Conservation (phyloP, 2,113 vertebrate species). For the Catharus minimus region DNA sequence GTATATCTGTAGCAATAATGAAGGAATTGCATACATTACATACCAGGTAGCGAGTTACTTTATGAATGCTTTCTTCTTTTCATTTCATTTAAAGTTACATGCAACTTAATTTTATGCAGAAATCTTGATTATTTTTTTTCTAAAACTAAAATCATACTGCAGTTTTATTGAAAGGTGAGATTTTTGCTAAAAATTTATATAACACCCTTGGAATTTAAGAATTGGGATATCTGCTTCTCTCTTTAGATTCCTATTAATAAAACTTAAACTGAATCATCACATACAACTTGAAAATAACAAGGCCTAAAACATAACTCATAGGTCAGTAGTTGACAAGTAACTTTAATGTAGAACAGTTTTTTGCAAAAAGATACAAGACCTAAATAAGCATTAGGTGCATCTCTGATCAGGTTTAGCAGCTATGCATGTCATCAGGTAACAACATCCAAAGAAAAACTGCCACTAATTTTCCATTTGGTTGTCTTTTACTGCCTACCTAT, state of each 20-base stretch:
- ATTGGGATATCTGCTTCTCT: neutral
- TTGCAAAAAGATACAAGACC: neutral
- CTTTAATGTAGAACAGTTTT: neutral
- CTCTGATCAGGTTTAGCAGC: neutral
- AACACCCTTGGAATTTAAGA: constrained; percentile 14
- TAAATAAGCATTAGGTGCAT: neutral
- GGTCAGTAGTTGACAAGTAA: neutral
- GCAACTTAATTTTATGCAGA: neutral
- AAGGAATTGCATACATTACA: neutral
- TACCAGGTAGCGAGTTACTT: neutral
- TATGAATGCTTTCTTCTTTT: neutral
- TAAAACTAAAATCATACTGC: neutral
- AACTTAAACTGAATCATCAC: neutral
- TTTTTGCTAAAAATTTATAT: neutral
- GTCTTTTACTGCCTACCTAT: neutral
- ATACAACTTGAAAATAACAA: neutral
- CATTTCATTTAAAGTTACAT: neutral
- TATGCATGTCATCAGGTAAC: neutral
- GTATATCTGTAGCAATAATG: neutral
- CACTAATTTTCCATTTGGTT: neutral
- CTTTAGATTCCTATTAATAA: neutral
- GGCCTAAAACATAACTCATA: neutral
- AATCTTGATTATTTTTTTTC: neutral
- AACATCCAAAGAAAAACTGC: neutral
- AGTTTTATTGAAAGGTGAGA: neutral